These are phyloP conservation scores for Furcifer pardalis DNA, from an alignment of 2,797 vertebrate genomes.

Conservation along the genomic window DNA sequence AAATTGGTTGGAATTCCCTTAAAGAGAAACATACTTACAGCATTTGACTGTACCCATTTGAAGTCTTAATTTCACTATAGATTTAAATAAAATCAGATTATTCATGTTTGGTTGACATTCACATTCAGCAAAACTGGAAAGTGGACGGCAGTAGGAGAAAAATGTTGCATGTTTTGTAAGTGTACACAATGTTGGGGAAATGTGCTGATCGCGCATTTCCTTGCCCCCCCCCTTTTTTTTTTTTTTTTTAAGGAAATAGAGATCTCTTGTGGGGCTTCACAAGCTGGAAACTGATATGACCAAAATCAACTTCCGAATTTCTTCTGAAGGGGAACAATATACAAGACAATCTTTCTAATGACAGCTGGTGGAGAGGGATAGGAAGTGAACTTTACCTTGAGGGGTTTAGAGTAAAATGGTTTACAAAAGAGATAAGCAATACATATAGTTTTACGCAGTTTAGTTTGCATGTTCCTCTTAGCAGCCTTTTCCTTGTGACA, in stretches of 20 bases:
- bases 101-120: neutral
- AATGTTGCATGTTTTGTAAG: conserved; percentile 36
- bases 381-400: conserved; percentile 29
- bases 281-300: conserved; percentile 59
- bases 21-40: neutral
- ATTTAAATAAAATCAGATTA: neutral
- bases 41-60: neutral
- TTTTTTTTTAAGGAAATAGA: conserved; percentile 51
- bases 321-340: conserved; percentile 66
- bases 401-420: conserved; percentile 1
- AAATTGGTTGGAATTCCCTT: neutral
- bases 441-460: neutral
- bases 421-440: neutral
- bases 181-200: conserved; percentile 40
- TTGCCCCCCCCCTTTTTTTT: conserved; percentile 33
- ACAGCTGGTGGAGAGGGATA: conserved; percentile 8
- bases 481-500: neutral
- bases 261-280: conserved; percentile 52
- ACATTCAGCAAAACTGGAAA: neutral
- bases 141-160: conserved; percentile 9
- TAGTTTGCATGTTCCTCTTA: accelerated
- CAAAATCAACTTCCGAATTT: conserved; percentile 41
- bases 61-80: neutral
- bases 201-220: conserved; percentile 52
- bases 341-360: conserved; percentile 57